phyloP scores from a whole-genome alignment of 1,140 invertebrate species.

The Manduca sexta region DNA sequence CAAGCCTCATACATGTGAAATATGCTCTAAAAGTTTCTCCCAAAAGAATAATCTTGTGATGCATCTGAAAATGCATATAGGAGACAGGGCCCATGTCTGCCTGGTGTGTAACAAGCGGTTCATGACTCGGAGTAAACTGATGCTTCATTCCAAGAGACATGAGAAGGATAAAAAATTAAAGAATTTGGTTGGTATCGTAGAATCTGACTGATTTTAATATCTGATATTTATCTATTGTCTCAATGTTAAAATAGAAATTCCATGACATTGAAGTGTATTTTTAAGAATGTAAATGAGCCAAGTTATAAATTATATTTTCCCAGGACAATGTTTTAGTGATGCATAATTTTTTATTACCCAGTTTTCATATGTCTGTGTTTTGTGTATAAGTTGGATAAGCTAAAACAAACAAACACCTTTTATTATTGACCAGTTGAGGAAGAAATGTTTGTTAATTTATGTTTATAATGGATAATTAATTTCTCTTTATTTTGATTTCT shows the following conservation, averaged over 20 bases:
- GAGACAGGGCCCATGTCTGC: constrained; percentile 45
- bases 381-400: too few species aligned
- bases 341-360: neutral
- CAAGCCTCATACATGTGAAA: constrained; percentile 49
- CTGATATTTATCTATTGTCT: neutral
- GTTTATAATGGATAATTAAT: too few species aligned
- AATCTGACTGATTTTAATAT: neutral
- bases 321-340: neutral
- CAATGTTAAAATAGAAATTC: neutral
- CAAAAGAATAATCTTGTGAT: constrained; percentile 60
- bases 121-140: constrained; percentile 49
- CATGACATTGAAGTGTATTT: neutral
- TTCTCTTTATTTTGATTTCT: too few species aligned
- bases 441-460: too few species aligned
- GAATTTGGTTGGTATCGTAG: neutral
- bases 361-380: too few species aligned
- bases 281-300: neutral
- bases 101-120: constrained; percentile 46
- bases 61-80: constrained; percentile 56
- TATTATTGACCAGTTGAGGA: too few species aligned
- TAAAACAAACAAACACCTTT: too few species aligned
- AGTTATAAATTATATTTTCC: neutral
- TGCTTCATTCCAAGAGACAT: constrained; percentile 49
- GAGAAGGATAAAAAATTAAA: constrained; percentile 41
- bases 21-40: constrained; percentile 54